Conservation (phyloP, 2,113 vertebrate genomes). For the Hippocampus guttulatus region DNA sequence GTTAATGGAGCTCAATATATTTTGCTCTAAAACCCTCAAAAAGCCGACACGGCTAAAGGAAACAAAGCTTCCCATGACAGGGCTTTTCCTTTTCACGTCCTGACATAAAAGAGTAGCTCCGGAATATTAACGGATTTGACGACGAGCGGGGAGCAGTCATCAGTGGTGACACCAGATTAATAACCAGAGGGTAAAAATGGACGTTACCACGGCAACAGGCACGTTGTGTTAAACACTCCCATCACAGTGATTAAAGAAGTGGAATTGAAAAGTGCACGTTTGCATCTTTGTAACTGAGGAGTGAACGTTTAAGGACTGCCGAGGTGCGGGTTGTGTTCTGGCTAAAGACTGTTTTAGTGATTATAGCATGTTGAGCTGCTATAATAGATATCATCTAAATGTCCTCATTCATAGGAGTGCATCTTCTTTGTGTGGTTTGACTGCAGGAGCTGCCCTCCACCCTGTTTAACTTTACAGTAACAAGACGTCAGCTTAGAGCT, state of each 20-base stretch:
- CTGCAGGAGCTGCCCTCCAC: not conserved
- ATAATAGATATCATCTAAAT: not conserved
- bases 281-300: conserved; percentile 20
- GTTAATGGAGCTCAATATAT: conserved; percentile 3
- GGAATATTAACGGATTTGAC: conserved; percentile 14
- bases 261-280: conserved; percentile 29
- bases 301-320: conserved; percentile 23
- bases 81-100: conserved; percentile 2
- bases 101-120: conserved; percentile 8
- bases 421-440: conserved; percentile 15
- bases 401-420: not conserved
- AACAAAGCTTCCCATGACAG: not conserved
- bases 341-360: conserved; percentile 11
- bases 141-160: conserved; percentile 18
- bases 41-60: not conserved
- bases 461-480: not conserved
- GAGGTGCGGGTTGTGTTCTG: conserved; percentile 12
- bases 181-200: conserved; percentile 12
- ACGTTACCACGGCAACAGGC: conserved; percentile 53
- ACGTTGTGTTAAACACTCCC: conserved; percentile 49
- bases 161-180: conserved; percentile 15
- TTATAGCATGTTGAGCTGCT: conserved; percentile 2
- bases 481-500: conserved; percentile 25
- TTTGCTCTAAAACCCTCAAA: conserved; percentile 10
- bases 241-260: conserved; percentile 47